phyloP scores from a whole-genome alignment of 2,797 vertebrate genomes.

The Amazona ochrocephala region DNA sequence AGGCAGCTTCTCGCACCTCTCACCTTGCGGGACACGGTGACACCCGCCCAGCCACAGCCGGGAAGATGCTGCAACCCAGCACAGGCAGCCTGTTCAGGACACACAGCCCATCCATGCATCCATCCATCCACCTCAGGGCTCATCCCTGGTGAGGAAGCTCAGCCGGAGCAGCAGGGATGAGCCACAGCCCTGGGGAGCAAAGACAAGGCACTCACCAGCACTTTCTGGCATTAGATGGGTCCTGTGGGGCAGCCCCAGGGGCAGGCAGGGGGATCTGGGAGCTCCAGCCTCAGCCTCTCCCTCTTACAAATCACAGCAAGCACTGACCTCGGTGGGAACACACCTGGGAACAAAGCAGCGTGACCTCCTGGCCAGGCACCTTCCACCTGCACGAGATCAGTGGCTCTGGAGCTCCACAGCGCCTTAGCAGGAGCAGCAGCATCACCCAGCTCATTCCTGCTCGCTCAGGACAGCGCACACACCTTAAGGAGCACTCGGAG shows the following conservation, averaged over 20 bases:
- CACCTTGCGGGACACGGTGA: accelerated
- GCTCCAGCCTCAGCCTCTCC: background rate
- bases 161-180: background rate
- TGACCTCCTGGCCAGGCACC: background rate
- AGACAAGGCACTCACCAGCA: background rate
- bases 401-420: background rate
- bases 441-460: background rate
- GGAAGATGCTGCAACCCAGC: background rate
- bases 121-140: background rate
- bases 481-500: background rate
- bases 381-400: accelerated
- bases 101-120: no score
- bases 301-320: background rate
- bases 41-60: background rate
- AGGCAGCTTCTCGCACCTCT: accelerated
- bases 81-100: background rate
- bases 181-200: background rate
- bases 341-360: accelerated
- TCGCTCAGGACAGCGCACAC: accelerated
- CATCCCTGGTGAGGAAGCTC: background rate
- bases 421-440: background rate
- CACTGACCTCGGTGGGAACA: accelerated
- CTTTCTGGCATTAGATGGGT: background rate
- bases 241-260: background rate
- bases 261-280: background rate